Evolutionary conservation across 1,140 invertebrate genomes (phyloP).

Genomic region (Brachionus angularis): DNA sequence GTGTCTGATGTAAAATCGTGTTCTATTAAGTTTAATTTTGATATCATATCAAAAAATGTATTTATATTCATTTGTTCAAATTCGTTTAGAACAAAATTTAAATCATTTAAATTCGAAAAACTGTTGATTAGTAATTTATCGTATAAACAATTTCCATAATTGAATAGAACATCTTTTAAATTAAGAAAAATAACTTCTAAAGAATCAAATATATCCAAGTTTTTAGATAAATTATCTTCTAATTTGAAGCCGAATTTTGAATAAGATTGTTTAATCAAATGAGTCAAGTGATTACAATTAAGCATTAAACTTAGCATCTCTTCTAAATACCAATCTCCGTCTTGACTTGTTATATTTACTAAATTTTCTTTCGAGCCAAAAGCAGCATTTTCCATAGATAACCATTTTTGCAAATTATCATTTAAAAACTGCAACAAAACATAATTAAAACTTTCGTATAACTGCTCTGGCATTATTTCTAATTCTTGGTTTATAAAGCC

Average conservation of each 20-base stretch:
- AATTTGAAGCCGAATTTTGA: neutral
- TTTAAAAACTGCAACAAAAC: slow-evolving; percentile 14
- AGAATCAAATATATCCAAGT: neutral
- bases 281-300: neutral
- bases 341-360: slow-evolving; percentile 7
- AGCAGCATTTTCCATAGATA: slow-evolving; percentile 25
- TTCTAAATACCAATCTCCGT: slow-evolving; percentile 42
- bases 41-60: slow-evolving; percentile 22
- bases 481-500: no score
- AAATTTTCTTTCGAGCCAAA: neutral
- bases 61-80: slow-evolving; percentile 7
- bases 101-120: neutral
- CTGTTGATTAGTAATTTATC: neutral
- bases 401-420: slow-evolving; percentile 37
- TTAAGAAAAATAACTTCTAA: neutral
- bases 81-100: neutral
- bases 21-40: neutral
- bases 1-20: neutral
- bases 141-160: neutral
- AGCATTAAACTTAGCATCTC: slow-evolving; percentile 17
- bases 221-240: slow-evolving; percentile 17
- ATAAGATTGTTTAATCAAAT: neutral
- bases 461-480: no score
- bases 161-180: neutral
- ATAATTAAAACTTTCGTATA: slow-evolving; percentile 14